Base-by-base conservation (phyloP, 2,797 vertebrate genomes). In the Malacoraja senta region DNA sequence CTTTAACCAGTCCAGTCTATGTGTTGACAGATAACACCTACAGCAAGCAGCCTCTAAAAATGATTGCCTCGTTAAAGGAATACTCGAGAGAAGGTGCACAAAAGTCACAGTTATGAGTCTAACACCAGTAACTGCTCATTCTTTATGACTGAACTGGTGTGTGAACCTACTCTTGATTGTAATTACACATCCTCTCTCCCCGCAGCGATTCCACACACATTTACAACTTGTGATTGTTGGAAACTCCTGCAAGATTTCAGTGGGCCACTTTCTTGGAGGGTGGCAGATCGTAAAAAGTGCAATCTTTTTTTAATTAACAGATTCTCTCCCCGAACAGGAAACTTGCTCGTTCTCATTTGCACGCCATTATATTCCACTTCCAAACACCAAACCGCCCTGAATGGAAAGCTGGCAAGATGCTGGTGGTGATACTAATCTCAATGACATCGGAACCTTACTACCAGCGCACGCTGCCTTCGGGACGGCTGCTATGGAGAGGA, bases 41-140 rank as follows among this genome's bases (percentile, higher is more conserved):
- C 74, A 92, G 44, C 90, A 91, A 91, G 44, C 90, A 92, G 71
- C 68, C 65, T 15, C 38, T 76, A 53, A 92, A 91, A 92, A 8
- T 76, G 90, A 92, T 76, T 76, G 90, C 24, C 38, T 92, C 90
- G 76, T 74, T 53, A 29, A 91, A 92, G 72, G 38, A 92, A 92
- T 35, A 26, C 65, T 91, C 32, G 38, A n/a, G 72, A 92, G 38
- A n/a, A 92, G 63, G 35, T 0, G 35, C 71, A 72, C 90, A 76
- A 92, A 53, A 76, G 90, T 88, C 61, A 35, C 35, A 88, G 63
- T 35, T 68, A 88, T 88, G 84, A 65, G 61, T 68, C 61, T 21
- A 88, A 88, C 84, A 35, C 61, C 63, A 65, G 84, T 88, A 88
- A 88, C n/a, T 68, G 84, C n/a, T 63, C n/a, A 19, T 35, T 88